Evolutionary conservation across 2,113 vertebrate species (phyloP).

Genomic region (Campylomormyrus numenius): DNA sequence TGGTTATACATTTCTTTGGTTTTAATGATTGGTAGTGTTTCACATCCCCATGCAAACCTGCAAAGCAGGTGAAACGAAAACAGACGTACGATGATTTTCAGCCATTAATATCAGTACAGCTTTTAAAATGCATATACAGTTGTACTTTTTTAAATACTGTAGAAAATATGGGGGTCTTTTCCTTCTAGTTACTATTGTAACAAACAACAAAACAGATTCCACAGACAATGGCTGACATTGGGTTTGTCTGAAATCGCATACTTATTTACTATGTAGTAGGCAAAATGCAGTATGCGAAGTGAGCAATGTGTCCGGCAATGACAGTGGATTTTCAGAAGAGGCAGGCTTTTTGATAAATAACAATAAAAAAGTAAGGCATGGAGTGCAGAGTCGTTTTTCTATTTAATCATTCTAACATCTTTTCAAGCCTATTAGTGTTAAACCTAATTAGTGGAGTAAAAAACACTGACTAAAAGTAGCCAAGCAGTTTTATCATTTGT

Average conservation of each 20-base stretch:
- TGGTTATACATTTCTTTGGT: conserved; percentile 1
- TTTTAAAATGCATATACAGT: background rate
- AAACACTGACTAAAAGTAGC: background rate
- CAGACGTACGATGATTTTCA: background rate
- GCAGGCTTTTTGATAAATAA: background rate
- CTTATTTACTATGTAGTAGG: background rate
- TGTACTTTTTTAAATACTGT: background rate
- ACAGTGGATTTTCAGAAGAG: background rate
- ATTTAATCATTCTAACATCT: background rate
- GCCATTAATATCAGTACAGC: background rate
- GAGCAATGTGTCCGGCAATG: background rate
- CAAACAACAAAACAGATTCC: background rate
- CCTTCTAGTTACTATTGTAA: background rate
- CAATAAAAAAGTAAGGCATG: background rate
- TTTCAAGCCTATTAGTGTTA: background rate
- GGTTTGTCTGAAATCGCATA: background rate
- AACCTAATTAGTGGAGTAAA: background rate
- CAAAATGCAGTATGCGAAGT: background rate
- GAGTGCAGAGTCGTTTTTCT: background rate
- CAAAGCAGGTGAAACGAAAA: background rate
- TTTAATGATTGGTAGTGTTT: background rate
- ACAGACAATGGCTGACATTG: background rate
- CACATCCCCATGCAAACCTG: background rate
- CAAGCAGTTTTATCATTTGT: background rate
- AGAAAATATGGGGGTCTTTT: background rate